Conservation (phyloP, 2,888 invertebrate genomes). For the Caenorhabditis sinica region DNA sequence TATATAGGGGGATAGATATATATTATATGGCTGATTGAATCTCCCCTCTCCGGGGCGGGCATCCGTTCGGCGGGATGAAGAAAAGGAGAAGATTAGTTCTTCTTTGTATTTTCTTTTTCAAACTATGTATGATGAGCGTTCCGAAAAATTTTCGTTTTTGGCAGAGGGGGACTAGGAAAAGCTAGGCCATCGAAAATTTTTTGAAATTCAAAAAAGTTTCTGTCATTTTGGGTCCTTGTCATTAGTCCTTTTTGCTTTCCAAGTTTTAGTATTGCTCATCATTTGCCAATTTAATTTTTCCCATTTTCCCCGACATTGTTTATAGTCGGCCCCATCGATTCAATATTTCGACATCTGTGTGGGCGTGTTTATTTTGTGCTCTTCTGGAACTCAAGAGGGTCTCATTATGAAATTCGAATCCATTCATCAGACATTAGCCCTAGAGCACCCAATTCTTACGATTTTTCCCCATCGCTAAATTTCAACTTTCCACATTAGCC, state of each 20-base stretch:
- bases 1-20: constrained; percentile 6
- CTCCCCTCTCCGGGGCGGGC: background rate
- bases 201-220: background rate
- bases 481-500: background rate
- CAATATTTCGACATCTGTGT: too few relatives aligned
- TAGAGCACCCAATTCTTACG: background rate
- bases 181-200: background rate
- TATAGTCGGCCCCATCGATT: too few relatives aligned
- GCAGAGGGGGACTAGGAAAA: background rate
- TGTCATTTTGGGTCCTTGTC: too few relatives aligned
- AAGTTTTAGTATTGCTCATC: background rate
- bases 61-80: background rate
- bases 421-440: background rate
- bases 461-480: background rate
- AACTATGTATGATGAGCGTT: too few relatives aligned
- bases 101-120: background rate
- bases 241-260: background rate
- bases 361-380: background rate
- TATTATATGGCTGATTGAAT: constrained; percentile 44
- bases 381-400: background rate
- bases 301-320: too few relatives aligned
- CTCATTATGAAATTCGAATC: background rate
- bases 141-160: too few relatives aligned
- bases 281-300: too few relatives aligned
- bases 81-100: constrained; percentile 5